These are phyloP conservation scores for Mus minutoides DNA, from an alignment of 2,797 vertebrate species.

Conservation along the genomic window DNA sequence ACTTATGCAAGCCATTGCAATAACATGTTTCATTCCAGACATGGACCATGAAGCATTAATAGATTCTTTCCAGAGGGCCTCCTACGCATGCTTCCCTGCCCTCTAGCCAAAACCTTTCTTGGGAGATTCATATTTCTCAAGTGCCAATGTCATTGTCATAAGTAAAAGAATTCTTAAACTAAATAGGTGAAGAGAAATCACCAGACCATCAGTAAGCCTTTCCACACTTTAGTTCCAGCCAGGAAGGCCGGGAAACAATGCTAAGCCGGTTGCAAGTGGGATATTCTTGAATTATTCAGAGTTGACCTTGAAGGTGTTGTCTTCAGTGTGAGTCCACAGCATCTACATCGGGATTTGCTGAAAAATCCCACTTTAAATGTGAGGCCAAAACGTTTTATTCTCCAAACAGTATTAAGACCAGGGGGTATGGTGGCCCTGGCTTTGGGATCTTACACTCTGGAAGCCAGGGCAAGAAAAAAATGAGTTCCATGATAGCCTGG, in stretches of 20 bases:
- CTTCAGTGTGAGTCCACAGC: neutral
- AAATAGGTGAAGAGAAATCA: neutral
- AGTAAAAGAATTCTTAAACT: neutral
- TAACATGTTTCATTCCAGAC: slow-evolving; percentile 22
- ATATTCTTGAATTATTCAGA: neutral
- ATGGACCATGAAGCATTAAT: neutral
- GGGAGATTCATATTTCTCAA: slow-evolving; percentile 4
- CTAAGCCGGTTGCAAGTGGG: neutral
- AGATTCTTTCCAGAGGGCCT: slow-evolving; percentile 36
- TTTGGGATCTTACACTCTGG: neutral
- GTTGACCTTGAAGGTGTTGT: too few species aligned
- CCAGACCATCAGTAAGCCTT: too few species aligned
- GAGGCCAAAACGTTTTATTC: neutral
- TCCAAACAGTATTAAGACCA: neutral
- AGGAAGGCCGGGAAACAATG: neutral
- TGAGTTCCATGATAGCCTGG: neutral
- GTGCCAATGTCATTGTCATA: neutral
- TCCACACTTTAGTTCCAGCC: neutral
- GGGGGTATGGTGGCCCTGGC: too few species aligned
- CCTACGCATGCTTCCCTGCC: neutral
- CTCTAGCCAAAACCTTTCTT: neutral
- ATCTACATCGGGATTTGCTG: neutral
- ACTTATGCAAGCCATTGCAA: slow-evolving; percentile 33
- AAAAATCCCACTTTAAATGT: neutral
- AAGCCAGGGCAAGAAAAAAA: neutral